Base-by-base conservation (phyloP, 1,140 invertebrate genomes). In the Coboldia fuscipes region DNA sequence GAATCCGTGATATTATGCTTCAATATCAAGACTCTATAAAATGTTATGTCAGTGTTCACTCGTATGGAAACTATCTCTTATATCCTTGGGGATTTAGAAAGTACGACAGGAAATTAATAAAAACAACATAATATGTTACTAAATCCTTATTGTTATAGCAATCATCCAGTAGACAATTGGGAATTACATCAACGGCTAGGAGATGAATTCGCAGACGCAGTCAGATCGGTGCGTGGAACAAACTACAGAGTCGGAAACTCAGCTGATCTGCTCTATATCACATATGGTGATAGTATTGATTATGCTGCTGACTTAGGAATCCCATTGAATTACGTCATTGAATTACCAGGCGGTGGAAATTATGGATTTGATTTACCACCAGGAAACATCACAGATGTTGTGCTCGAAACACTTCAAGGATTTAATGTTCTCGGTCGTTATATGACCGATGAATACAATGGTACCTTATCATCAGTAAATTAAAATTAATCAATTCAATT, bases 31-130 rank as follows among this genome's bases (percentile, higher is more conserved):
- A n/a, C n/a, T n/a, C n/a, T n/a, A n/a, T n/a, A n/a, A n/a, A n/a
- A n/a, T n/a, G n/a, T n/a, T n/a, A n/a, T n/a, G n/a, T n/a, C n/a
- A n/a, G n/a, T n/a, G n/a, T n/a, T n/a, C n/a, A n/a, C n/a, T n/a
- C n/a, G n/a, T 72, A 61, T 44, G 72, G 71, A 28, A 63, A 69
- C 42, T 70, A 70, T 45, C 48, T 76, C 35, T 44, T 81, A 4
- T 75, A 76, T 42, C 76, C 76, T n/a, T 81, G 73, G 69, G 77
- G 76, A 18, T 76, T 66, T 45, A 73, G 70, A 34, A 27, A 16
- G 49, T 40, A 23, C 36, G 49, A n/a, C n/a, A n/a, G n/a, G n/a
- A n/a, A n/a, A n/a, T n/a, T n/a, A n/a, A n/a, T n/a, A 4, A 7
- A 7, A 19, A 16, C 37, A 34, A 10, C 26, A n/a, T 63, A 66